Evolutionary conservation across 2,888 invertebrate species (phyloP).

Genomic region (Tetrapedia diversipes): DNA sequence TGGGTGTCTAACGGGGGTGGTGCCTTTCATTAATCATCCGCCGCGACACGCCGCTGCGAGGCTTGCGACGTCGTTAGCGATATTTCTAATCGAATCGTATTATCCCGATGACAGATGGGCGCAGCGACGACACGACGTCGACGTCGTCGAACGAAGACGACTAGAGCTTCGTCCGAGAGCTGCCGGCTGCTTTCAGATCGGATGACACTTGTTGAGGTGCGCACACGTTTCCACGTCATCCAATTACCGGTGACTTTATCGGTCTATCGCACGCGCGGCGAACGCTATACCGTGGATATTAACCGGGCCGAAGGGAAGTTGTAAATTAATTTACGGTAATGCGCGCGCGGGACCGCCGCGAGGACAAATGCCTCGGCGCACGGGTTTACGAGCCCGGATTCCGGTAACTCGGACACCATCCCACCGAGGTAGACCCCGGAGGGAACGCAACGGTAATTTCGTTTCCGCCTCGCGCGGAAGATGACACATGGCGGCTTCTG

Average conservation of each 20-base stretch:
- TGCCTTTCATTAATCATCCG: constrained; percentile 65
- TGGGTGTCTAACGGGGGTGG: neutral
- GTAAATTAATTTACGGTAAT: constrained; percentile 58
- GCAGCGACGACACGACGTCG: constrained; percentile 29
- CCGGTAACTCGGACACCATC: constrained; percentile 23
- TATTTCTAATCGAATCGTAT: constrained; percentile 70
- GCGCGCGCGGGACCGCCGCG: constrained; percentile 13
- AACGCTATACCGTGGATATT: constrained; percentile 37
- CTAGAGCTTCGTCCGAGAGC: constrained; percentile 20
- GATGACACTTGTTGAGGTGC: constrained; percentile 61
- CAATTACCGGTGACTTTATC: constrained; percentile 61
- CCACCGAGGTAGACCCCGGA: neutral
- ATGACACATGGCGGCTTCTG: constrained; percentile 26
- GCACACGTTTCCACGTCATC: constrained; percentile 46
- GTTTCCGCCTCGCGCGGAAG: constrained; percentile 34
- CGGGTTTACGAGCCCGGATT: constrained; percentile 5
- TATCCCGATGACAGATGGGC: constrained; percentile 60
- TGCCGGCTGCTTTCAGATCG: constrained; percentile 26
- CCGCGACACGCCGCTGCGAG: constrained; percentile 17
- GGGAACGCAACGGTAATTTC: constrained; percentile 34
- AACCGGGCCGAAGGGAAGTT: constrained; percentile 41
- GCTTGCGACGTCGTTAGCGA: constrained; percentile 52
- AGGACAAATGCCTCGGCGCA: constrained; percentile 33
- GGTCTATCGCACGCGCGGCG: constrained; percentile 46
- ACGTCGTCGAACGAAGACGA: no score